Percentiles rank a stretch among this genome's conserved stretches.
Evolutionary conservation across 2,888 invertebrate species (phyloP).

Genomic region (Megaustenia siamemsis): DNA sequence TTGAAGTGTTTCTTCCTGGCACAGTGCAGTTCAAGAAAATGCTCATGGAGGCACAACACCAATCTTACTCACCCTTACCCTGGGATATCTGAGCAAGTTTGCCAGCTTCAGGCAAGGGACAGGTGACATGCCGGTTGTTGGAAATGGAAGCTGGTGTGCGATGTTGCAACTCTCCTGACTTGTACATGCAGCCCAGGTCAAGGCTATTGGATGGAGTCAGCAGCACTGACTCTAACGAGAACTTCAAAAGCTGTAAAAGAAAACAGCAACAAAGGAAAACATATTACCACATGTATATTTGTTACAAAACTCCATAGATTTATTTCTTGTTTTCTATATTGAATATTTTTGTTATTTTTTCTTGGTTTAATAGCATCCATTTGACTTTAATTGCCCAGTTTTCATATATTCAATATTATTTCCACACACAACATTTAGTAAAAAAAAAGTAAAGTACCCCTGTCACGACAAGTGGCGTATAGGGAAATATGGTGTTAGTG

Average conservation of each 20-base stretch:
- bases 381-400: no score
- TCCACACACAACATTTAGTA: no score
- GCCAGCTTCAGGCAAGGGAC: slow-evolving; percentile 64
- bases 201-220: slow-evolving; percentile 57
- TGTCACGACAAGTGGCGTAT: no score
- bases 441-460: no score
- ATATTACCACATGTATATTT: no score
- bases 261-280: no score
- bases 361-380: no score
- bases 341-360: no score
- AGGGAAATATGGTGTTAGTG: no score
- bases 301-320: no score
- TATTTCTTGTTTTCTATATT: no score
- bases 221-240: slow-evolving; percentile 66
- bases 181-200: slow-evolving; percentile 70
- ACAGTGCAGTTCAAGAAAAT: background rate
- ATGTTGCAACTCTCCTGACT: slow-evolving; percentile 62
- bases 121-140: slow-evolving; percentile 65
- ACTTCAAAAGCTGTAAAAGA: slow-evolving; percentile 63
- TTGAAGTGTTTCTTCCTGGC: background rate
- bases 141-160: slow-evolving; percentile 65
- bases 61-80: slow-evolving; percentile 71
- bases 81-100: slow-evolving; percentile 65
- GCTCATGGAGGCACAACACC: slow-evolving; percentile 18
- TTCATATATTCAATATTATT: no score